Evolutionary conservation across 1,140 invertebrate species (phyloP), one percentile per base, ranked within the genome.

Genomic region (Pogonomyrmex barbatus): DNA sequence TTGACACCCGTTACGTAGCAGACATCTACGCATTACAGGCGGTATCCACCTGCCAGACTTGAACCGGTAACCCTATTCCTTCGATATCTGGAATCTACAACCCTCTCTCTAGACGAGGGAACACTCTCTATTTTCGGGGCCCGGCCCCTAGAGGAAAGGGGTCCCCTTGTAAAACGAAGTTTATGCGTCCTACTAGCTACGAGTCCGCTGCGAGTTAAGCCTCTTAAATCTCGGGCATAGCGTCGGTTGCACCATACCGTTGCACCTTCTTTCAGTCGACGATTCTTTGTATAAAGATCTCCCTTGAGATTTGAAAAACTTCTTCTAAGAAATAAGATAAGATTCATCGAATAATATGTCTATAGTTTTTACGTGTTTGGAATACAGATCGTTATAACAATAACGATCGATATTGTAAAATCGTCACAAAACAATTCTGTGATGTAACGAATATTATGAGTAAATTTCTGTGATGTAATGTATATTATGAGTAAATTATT

Each of bases 31-130:
- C 45, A 62, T 75, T 60, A 45, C 58, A 85, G 87, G 78, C 89
- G 87, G 76, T 90, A 87, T 92, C 88, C 91, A 92, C 91, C 91
- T 92, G 91, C 90, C 87, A 90, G 87, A 84, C 81, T 45, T 79
- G 78, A 90, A 88, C 78, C 85, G 85, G 91, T 91, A 92, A 92
- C 87, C 87, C 91, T 91, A 92, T 91, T 90, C 89, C 89, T 86
- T 50, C 54, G 84, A 75, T 92, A 92, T 92, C 91, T 91, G 50
- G 81, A 89, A 92, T 92, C 91, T 91, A 89, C 91, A 87, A 87
- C 84, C 79, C 81, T 89, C 81, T 78, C 83, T 85, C 82, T 89
- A 83, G 70, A 88, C 79, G 63, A 89, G 17, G 60, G 70, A 90
- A 82, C 78, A 54, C 82, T 90, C 77, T 90, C 89, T 87, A 90